Conservation (phyloP, 35 echinoderm and acorn worm genomes). For the Heliocidaris erythrogramma region DNA sequence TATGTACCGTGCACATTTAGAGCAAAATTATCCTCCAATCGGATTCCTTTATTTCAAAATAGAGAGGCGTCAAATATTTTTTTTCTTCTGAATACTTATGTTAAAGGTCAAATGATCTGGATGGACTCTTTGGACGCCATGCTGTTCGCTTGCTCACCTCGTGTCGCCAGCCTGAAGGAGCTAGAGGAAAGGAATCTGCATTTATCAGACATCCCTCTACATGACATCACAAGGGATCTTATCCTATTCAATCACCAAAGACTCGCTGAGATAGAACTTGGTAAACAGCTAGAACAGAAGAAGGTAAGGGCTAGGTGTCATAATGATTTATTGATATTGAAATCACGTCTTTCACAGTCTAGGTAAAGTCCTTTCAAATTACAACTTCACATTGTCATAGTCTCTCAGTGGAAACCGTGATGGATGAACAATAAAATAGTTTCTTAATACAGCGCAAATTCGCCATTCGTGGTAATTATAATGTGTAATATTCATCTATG, state of each 20-base stretch:
- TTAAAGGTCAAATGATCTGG: slow-evolving; percentile 95
- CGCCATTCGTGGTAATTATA: no score
- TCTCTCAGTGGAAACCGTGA: no score
- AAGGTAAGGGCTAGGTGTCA: slow-evolving; percentile 27
- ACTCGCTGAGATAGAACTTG: slow-evolving; percentile 93
- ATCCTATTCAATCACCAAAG: slow-evolving; percentile 97
- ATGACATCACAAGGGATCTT: slow-evolving; percentile 94
- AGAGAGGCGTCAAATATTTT: neutral
- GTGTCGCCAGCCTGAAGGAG: slow-evolving; percentile 93
- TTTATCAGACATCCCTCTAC: slow-evolving; percentile 88
- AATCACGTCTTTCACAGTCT: no score
- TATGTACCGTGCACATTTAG: no score
- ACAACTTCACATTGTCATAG: no score
- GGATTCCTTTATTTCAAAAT: neutral
- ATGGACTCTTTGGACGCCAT: slow-evolving; percentile 87
- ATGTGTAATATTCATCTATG: no score
- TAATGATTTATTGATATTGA: no score
- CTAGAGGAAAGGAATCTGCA: slow-evolving; percentile 86
- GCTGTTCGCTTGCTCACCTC: slow-evolving; percentile 89
- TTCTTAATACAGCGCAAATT: no score
- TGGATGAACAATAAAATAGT: no score
- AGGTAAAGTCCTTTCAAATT: no score
- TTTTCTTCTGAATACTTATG: neutral
- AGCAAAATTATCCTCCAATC: no score
- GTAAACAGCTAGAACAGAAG: slow-evolving; percentile 90